Base-by-base conservation (phyloP, 2,797 vertebrate species). In the Alauda arvensis region DNA sequence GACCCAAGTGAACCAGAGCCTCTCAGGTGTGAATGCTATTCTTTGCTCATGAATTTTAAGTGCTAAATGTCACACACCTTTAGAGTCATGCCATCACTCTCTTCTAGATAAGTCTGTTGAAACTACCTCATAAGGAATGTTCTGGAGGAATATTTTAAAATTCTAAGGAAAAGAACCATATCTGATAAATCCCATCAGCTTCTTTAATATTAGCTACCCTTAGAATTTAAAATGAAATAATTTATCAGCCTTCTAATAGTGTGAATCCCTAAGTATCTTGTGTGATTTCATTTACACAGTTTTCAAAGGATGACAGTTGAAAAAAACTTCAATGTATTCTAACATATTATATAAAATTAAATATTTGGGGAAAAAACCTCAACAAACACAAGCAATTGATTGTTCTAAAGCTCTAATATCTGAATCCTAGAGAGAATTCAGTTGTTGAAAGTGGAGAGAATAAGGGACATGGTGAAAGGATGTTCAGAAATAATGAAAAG, bases 181-280 rank as follows among this genome's bases (percentile, higher is more conserved):
- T 48, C 40, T 75, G 43, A 75, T 85, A 68, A 83, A 69, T 52
- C 31, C 26, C 77, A 52, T 46, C 18, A 63, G 4, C 20, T 85
- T 69, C 43, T 46, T 77, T 69, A 69, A 43, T 53, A 83, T 42
- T 57, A 78, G 6, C 24, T 66, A 29, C 12, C 59, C 21, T 62
- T 85, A 26, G n/a, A 82, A 72, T 76, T 87, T 56, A 52, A 92
- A 91, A 83, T 52, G 1, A 59, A 94, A 59, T 42, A n/a, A 71
- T 91, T 85, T 71, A 75, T 77, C 56, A 81, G 39, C n/a, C 11
- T 88, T 40, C 55, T 56, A 75, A 68, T 8, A 37, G 4, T 45
- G 17, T 33, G 31, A 75, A 80, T 87, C 33, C 40, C 6, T 18
- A 68, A 61, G 21, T 72, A 77, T 23, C 13, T 82, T 63, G 20